phyloP scores from a whole-genome alignment of 1,140 invertebrate genomes.

The Eulimnadia texana region DNA sequence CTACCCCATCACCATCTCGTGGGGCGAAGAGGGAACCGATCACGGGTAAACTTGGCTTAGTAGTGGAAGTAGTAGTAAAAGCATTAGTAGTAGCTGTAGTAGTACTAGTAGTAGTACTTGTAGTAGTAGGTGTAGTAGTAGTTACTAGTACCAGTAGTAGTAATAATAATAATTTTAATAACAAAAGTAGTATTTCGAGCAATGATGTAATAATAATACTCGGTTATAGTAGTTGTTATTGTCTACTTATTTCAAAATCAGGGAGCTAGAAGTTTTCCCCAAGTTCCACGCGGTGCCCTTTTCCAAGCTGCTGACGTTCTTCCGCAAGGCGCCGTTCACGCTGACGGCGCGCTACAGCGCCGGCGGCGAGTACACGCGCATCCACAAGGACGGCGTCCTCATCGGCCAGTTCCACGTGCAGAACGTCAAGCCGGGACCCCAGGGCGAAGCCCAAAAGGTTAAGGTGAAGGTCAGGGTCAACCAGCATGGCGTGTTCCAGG shows the following conservation, averaged over 20 bases:
- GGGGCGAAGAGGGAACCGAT: constrained; percentile 41
- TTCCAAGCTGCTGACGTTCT: constrained; percentile 86
- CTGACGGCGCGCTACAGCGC: constrained; percentile 63
- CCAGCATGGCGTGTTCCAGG: constrained; percentile 75
- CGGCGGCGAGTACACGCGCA: constrained; percentile 23
- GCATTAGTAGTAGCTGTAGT: too few species aligned
- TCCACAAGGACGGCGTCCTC: constrained; percentile 12
- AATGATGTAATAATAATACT: background rate
- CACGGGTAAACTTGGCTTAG: too few species aligned
- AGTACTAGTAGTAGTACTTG: too few species aligned
- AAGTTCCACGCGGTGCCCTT: constrained; percentile 79
- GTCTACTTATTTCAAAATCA: constrained; percentile 28
- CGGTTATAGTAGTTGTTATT: background rate
- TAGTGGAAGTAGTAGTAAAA: too few species aligned
- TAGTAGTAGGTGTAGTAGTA: too few species aligned
- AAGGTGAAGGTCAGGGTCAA: constrained; percentile 92
- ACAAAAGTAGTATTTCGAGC: background rate
- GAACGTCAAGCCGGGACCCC: constrained; percentile 66
- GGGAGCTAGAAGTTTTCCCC: constrained; percentile 66
- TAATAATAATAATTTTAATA: background rate
- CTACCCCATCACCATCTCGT: constrained; percentile 72
- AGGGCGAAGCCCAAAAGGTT: constrained; percentile 79
- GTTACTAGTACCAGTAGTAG: background rate
- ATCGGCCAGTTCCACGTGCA: constrained; percentile 66
- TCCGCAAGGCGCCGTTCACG: constrained; percentile 68